A percentile compares a stretch with the other conserved stretches of the same genome.
phyloP scores from a whole-genome alignment of 2,888 invertebrate species.

The Hydraecia micacea region DNA sequence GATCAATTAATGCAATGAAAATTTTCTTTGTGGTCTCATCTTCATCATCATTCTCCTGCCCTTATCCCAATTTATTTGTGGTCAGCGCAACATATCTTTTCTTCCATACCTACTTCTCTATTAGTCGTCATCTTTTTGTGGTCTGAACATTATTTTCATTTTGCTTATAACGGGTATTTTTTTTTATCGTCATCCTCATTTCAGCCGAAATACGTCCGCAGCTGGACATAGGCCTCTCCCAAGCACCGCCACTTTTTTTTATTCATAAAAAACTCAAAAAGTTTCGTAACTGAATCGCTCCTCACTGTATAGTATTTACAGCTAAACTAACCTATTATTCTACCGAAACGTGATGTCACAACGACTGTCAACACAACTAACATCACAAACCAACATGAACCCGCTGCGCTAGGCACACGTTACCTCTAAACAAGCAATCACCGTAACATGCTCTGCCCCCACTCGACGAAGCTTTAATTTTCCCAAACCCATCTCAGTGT shows the following conservation, averaged over 20 bases:
- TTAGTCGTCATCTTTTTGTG: background rate
- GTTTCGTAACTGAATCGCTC: background rate
- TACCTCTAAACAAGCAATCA: conserved; percentile 85
- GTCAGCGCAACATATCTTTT: background rate
- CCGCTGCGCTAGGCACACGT: conserved; percentile 64
- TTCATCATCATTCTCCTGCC: background rate
- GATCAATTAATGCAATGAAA: background rate
- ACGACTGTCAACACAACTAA: conserved; percentile 48
- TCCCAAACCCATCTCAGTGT: conserved; percentile 85
- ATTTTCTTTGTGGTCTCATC: no score
- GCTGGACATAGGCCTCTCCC: background rate
- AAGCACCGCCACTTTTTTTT: background rate
- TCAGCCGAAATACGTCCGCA: background rate
- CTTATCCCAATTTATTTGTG: background rate
- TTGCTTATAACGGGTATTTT: background rate
- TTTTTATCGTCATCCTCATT: background rate
- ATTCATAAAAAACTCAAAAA: no score
- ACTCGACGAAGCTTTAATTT: conserved; percentile 86
- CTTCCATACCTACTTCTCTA: background rate
- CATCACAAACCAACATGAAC: conserved; percentile 62
- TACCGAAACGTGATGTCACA: background rate
- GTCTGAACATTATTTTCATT: background rate
- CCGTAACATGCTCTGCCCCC: conserved; percentile 80
- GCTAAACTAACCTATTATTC: conserved; percentile 16
- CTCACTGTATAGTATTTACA: background rate